Base-by-base conservation (phyloP, 2,113 vertebrate genomes). In the Hippolais icterina region DNA sequence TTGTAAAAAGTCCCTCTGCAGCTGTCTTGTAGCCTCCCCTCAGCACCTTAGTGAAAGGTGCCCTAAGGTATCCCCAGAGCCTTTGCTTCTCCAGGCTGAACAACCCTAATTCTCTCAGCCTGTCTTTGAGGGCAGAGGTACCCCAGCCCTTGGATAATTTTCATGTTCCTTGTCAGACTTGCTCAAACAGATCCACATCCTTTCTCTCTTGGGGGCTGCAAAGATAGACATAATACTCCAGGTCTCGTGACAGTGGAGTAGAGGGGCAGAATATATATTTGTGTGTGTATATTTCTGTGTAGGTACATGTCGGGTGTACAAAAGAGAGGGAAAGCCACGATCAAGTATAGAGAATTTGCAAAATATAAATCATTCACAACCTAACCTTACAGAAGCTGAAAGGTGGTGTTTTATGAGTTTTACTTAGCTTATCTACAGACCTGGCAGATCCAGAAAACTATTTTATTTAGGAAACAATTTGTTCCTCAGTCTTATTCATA, bases 1-100 rank as follows among this genome's bases (percentile, higher is more conserved):
- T 49, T 56, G 14, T 6, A 18, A 80, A 64, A 56, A 54, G 24
- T 56, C n/a, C 17, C 16, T 56, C 13, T 46, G 20, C 57, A 80
- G 14, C 25, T 3, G 2, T 56, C 35, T 35, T 22, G 5, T 27
- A 35, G 10, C 2, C 12, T 2, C 6, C 1, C 3, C 28, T 22
- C 11, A 18, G 11, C n/a, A 28, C 29, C 14, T 27, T 25, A 17
- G 14, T 18, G 29, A 27, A 27, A 35, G 35, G 17, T 49, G 13
- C 7, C 35, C 9, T 31, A 10, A 54, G 29, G 20, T 27, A 23
- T 56, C 25, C 49, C 24, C 8, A 7, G 50, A 37, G 14, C 9
- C 25, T 42, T 56, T 28, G 4, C 20, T 18, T 57, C 31, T 57
- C 31, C 37, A 23, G 31, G 15, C 5, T 52, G 31, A 28, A 19